Evolutionary conservation across 2,888 invertebrate genomes (phyloP).

Genomic region (Mycalesis mineus): DNA sequence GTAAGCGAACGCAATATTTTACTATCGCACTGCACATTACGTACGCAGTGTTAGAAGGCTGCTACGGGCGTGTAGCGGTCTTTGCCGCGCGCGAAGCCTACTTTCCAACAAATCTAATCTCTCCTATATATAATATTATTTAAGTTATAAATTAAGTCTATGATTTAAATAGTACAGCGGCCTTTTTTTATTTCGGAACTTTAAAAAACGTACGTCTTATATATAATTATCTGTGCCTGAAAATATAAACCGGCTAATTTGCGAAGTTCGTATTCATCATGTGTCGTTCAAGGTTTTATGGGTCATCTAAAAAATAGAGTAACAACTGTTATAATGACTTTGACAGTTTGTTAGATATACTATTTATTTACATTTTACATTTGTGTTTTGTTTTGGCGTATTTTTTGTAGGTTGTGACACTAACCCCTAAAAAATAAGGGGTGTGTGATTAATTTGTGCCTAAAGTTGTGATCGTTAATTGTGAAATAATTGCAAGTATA

Average conservation of each 20-base stretch:
- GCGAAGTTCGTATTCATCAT: slow-evolving; percentile 8
- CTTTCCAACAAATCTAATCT: slow-evolving; percentile 10
- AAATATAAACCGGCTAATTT: slow-evolving; percentile 19
- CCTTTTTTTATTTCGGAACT: slow-evolving; percentile 1
- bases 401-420: not conserved
- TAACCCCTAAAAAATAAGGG: too few species aligned
- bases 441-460: not conserved
- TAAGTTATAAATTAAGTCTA: not conserved
- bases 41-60: slow-evolving; percentile 71
- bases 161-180: too few species aligned
- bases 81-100: slow-evolving; percentile 36
- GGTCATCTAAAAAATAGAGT: slow-evolving; percentile 28
- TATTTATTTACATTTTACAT: slow-evolving; percentile 39
- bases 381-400: slow-evolving; percentile 11
- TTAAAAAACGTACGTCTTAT: not conserved
- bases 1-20: slow-evolving; percentile 52
- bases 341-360: slow-evolving; percentile 64
- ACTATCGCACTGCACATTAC: slow-evolving; percentile 50
- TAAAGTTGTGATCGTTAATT: not conserved
- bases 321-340: slow-evolving; percentile 42
- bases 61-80: slow-evolving; percentile 58
- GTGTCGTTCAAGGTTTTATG: slow-evolving; percentile 19
- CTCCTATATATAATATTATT: slow-evolving; percentile 1
- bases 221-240: slow-evolving; percentile 13
- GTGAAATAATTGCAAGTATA: slow-evolving; percentile 2